Percentiles rank a stretch among this genome's conserved stretches.
These are phyloP conservation scores for Leptodirus hochenwartii DNA, from an alignment of 2,888 invertebrate species.

Conservation along the genomic window DNA sequence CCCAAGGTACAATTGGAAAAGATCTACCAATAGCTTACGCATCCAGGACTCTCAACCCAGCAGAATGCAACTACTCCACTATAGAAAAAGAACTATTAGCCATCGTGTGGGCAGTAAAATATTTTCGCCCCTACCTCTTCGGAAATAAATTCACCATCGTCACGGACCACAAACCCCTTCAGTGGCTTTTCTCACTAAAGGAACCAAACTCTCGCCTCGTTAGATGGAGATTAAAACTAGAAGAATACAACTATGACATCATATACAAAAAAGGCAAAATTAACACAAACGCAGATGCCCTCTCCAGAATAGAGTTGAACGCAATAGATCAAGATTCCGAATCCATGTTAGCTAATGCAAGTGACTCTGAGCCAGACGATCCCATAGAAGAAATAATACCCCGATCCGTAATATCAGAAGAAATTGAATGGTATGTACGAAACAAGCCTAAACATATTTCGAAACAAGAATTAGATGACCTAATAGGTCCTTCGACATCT, in stretches of 20 bases:
- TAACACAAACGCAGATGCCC: slow-evolving; percentile 18
- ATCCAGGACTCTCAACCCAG: slow-evolving; percentile 16
- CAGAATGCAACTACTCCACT: slow-evolving; percentile 18
- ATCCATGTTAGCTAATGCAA: no score
- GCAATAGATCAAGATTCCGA: no score
- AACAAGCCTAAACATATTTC: no score
- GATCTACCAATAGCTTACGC: slow-evolving; percentile 17
- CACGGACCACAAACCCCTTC: slow-evolving; percentile 19
- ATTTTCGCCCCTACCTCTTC: slow-evolving; percentile 19
- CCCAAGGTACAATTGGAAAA: slow-evolving; percentile 10
- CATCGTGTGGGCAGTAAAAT: slow-evolving; percentile 16
- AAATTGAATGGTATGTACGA: no score
- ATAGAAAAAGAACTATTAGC: slow-evolving; percentile 19
- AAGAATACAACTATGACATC: slow-evolving; percentile 19
- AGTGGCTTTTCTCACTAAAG: slow-evolving; percentile 17
- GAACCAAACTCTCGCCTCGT: slow-evolving; percentile 17
- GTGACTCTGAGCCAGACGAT: no score
- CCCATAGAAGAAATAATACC: no score
- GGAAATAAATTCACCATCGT: slow-evolving; percentile 18
- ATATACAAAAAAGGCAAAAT: slow-evolving; percentile 16
- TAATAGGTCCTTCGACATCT: no score
- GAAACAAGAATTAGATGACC: no score
- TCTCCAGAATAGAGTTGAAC: slow-evolving; percentile 15
- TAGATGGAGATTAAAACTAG: slow-evolving; percentile 17
- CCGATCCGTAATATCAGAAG: no score